Evolutionary conservation across 2,797 vertebrate genomes (phyloP), one percentile per base, ranked within the genome.

Genomic region (Takifugu rubripes): DNA sequence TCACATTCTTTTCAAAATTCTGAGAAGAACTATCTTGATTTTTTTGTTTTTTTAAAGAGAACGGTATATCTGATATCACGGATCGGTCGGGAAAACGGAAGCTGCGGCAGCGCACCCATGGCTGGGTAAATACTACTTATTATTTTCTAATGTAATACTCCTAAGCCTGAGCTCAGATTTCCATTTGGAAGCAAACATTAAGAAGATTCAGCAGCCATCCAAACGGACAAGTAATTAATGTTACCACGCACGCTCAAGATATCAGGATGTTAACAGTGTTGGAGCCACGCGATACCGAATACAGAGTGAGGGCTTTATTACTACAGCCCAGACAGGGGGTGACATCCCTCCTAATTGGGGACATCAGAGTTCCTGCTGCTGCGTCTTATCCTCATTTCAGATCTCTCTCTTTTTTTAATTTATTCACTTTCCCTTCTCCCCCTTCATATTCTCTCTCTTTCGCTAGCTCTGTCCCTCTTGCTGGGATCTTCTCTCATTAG

Each of bases 241-340:
- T 96, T 96, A 93, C 93, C 90, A 78, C 59, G 92, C 95, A 96
- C 94, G 93, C 92, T 94, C 94, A 94, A 94, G 93, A 97, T 94
- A 97, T 99, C 97, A 98, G 93, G 94, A 98, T 98, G 96, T 98
- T 98, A 98, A 98, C 95, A 95, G 94, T 94, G 95, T 95, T 94
- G 93, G 94, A 95, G 91, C 93, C 90, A 89, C 96, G 95, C 95
- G 96, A 95, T 94, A 94, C 91, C 91, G 95, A 98, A 98, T 98
- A 96, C 95, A 88, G 93, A 96, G 96, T 93, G 94, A 97, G 95
- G 94, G 96, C 95, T 98, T 98, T 98, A 97, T 96, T 96, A 95
- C 92, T 89, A 79, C 91, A 90, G 92, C 91, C 92, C 89, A 93
- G 94, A 93, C 93, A 90, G 94, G 93, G 94, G 94, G 95, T 96